These are phyloP conservation scores for Hyperoplus immaculatus DNA, from an alignment of 2,797 vertebrate genomes.

Conservation along the genomic window DNA sequence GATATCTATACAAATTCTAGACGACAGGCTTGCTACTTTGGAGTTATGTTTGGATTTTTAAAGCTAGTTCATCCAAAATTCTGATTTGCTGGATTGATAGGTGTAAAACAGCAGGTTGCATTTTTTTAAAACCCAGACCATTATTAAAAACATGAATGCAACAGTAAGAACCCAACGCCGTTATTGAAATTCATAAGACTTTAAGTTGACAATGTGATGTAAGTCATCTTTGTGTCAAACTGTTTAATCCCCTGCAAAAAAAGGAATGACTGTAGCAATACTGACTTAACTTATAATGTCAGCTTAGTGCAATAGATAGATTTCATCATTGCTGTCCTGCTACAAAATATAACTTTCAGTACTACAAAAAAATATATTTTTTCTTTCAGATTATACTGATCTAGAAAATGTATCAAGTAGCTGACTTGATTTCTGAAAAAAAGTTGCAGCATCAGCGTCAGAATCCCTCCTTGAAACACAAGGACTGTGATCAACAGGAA, in stretches of 20 bases:
- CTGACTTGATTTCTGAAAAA: constrained; percentile 44
- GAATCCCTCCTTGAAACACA: constrained; percentile 36
- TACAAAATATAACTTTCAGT: neutral
- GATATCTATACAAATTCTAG: neutral
- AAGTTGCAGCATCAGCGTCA: neutral
- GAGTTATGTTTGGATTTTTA: neutral
- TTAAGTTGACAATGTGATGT: neutral
- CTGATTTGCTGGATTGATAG: neutral
- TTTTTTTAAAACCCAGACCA: neutral
- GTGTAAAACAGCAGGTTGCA: neutral
- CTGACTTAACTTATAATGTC: neutral
- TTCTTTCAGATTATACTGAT: constrained; percentile 19
- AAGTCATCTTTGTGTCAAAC: neutral
- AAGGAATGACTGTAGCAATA: neutral
- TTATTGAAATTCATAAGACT: too few relatives aligned
- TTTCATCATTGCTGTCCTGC: neutral
- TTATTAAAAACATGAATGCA: neutral
- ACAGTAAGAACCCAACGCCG: neutral
- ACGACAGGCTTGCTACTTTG: neutral
- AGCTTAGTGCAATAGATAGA: neutral
- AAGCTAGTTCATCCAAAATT: neutral
- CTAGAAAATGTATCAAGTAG: constrained; percentile 21
- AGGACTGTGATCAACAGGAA: constrained; percentile 33
- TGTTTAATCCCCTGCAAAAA: neutral
- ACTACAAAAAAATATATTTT: constrained; percentile 10